Conservation (phyloP, 1,140 invertebrate species). For the Drosophila cardini region DNA sequence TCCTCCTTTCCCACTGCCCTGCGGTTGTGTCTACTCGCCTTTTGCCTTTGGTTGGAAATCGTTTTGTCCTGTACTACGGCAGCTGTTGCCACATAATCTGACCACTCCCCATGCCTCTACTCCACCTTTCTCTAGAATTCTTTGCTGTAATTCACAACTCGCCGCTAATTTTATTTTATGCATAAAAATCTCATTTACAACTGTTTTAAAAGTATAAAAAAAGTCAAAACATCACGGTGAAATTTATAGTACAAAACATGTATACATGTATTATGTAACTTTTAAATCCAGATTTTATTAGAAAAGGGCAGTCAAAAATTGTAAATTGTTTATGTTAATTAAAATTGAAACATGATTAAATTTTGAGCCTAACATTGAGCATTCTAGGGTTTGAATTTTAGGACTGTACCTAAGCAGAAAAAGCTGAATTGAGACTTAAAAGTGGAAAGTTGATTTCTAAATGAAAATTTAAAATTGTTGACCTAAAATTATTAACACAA, state of each 20-base stretch:
- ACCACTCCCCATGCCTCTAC: not conserved
- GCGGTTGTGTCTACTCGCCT: slow-evolving; percentile 26
- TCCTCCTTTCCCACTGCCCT: not conserved
- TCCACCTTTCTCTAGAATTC: not conserved
- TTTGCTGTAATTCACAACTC: slow-evolving; percentile 35
- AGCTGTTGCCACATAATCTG: slow-evolving; percentile 73
- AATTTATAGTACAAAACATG: too few relatives aligned
- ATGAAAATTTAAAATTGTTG: too few relatives aligned
- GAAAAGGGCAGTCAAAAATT: too few relatives aligned
- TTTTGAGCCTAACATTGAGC: too few relatives aligned
- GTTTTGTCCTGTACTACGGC: slow-evolving; percentile 49
- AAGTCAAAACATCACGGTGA: slow-evolving; percentile 5
- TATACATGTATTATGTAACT: too few relatives aligned
- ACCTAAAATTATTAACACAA: too few relatives aligned
- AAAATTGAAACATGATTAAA: too few relatives aligned
- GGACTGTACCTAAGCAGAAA: too few relatives aligned
- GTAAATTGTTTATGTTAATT: not conserved
- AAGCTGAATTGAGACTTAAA: too few relatives aligned
- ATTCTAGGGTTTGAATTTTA: too few relatives aligned
- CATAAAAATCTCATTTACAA: slow-evolving; percentile 44
- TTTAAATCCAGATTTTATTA: not conserved
- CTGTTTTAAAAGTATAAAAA: slow-evolving; percentile 41
- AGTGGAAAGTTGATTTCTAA: too few relatives aligned
- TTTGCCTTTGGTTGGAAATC: slow-evolving; percentile 55
- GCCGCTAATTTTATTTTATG: slow-evolving; percentile 54